Evolutionary conservation across 92 coral and sea anemone species (phyloP), one percentile per base, ranked within the genome.

Genomic region (Phenganax marumi): DNA sequence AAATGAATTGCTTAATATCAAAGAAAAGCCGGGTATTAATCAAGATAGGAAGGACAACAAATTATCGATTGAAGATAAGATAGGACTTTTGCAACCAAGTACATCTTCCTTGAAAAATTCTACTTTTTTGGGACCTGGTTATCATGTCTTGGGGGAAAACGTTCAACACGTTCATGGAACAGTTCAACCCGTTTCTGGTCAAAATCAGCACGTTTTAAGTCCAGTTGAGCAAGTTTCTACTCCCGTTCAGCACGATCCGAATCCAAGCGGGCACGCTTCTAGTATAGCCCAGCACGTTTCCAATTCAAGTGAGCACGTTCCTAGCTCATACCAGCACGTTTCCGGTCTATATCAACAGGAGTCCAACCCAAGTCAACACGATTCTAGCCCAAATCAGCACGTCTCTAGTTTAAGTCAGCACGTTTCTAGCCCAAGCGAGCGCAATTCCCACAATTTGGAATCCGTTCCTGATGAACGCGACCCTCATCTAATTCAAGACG

Each of bases 81-180:
- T 55, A 1, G 46, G 62, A 19, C 81, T 21, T 1, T 49, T 77
- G 18, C 81, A 77, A 49, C 51, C 68, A 7, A 78, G 63, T 49
- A 12, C 17, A 3, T 54, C 58, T 12, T 24, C 46, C 0, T 14
- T n/a, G 25, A 47, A 43, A 49, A 13, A 48, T 7, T 22, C 56
- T 2, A 46, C 18, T 6, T 46, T n/a, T 10, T 57, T 50, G 9
- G 5, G 60, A 0, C 73, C 71, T 0, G 83, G 26, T 61, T 61
- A 78, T 63, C 83, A 78, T 62, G 46, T 63, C 64, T 62, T 63
- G 43, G 43, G 43, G 43, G 43, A 33, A 23, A 62, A 78, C 50
- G 43, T 33, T 33, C 33, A 61, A 3, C 47, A 50, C 22, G 66
- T 7, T 26, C 83, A 54, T 46, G 66, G 66, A 3, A 46, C 16